Percentiles rank a stretch among this genome's conserved stretches.
Evolutionary conservation across 2,888 invertebrate species (phyloP).

Genomic region (Willowsia nigromaculata): DNA sequence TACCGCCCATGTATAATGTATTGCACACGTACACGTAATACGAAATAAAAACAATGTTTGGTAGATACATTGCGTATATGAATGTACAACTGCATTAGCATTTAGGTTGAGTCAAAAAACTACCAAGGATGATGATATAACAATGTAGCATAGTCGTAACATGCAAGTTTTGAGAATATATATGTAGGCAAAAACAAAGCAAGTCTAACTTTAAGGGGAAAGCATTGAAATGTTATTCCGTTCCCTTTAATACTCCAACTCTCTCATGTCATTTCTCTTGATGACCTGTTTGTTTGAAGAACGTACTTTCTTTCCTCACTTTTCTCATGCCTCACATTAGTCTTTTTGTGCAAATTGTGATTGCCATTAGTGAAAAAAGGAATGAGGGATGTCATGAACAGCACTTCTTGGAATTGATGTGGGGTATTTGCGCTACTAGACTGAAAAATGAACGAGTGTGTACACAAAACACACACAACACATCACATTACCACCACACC

Average conservation of each 20-base stretch:
- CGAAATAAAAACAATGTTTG: background rate
- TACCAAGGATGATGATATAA: too few relatives aligned
- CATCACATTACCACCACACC: background rate
- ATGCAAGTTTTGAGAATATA: background rate
- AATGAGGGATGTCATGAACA: conserved; percentile 69
- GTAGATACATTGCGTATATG: background rate
- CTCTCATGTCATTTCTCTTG: conserved; percentile 63
- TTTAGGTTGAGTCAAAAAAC: background rate
- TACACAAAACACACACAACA: background rate
- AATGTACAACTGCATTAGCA: background rate
- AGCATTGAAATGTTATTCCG: conserved; percentile 59
- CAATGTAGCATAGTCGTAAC: background rate
- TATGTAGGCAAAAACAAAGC: background rate
- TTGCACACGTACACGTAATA: background rate
- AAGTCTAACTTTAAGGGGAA: background rate
- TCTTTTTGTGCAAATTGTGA: conserved; percentile 71
- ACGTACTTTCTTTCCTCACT: conserved; percentile 41
- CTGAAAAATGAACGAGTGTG: conserved; percentile 48
- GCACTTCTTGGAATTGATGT: conserved; percentile 68
- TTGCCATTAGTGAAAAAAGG: conserved; percentile 70
- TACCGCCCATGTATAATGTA: background rate
- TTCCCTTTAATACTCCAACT: conserved; percentile 34
- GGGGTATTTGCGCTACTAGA: conserved; percentile 53
- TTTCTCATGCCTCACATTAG: conserved; percentile 55
- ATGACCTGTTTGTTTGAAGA: conserved; percentile 72